Evolutionary conservation across 2,113 vertebrate species (phyloP), one percentile per base, ranked within the genome.

Genomic region (Syngnathoides biaculeatus): DNA sequence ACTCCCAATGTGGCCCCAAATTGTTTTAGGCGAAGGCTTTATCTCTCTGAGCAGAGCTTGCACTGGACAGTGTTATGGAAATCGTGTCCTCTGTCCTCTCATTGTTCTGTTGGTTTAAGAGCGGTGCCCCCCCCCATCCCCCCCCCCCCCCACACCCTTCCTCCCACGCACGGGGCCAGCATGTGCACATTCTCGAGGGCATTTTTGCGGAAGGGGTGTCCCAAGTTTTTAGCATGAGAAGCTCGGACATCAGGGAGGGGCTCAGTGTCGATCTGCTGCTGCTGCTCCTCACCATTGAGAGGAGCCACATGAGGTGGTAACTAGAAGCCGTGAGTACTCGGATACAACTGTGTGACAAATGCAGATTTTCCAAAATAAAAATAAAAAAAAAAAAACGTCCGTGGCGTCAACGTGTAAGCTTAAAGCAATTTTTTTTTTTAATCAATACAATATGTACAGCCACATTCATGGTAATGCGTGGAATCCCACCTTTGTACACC

Each of bases 401-500:
- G 22, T 42, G 68, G 80, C 8, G 12, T 26, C 15, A 68, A 75
- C 67, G 35, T 74, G 50, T 87, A 89, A 91, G 89, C 89, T 88
- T 91, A 88, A 91, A 89, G 92, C 91, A 88, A n/a, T n/a, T n/a
- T n/a, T 87, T 83, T 88, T 91, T 94, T 86, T 94, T 92, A 90
- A 93, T 94, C 88, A 87, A 84, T 93, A 94, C 93, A 94, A 81
- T 83, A 94, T 96, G 90, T 95, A 96, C 94, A 96, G 91, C 93
- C 93, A 91, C 92, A 92, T 91, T 92, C 65, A 45, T 92, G 93
- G 89, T 90, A 91, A 92, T 93, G 93, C 93, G 94, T 90, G 90
- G 90, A 88, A 90, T 88, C 84, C 82, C 92, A 90, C 92, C 92
- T 94, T 95, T 94, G n/a, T n/a, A 92, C 92, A 93, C 89, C 92